A percentile compares a stretch with the other conserved stretches of the same genome.
Evolutionary conservation across 2,888 invertebrate genomes (phyloP).

Genomic region (Encarsia formosa): DNA sequence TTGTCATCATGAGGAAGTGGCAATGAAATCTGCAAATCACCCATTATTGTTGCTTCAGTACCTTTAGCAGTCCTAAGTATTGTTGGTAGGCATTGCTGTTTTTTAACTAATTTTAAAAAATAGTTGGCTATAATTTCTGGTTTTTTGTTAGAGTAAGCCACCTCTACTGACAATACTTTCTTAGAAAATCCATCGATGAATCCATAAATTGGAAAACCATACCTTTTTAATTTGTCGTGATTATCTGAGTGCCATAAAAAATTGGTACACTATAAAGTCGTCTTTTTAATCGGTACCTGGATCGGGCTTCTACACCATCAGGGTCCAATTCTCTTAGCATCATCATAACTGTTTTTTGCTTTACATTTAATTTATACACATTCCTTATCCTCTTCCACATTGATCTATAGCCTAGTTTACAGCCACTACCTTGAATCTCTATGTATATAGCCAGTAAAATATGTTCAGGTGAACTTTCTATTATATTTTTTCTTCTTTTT

Average conservation of each 20-base stretch:
- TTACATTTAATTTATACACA: neutral
- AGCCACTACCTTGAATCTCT: neutral
- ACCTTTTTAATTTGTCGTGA: slow-evolving; percentile 5
- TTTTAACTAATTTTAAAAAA: neutral
- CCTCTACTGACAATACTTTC: slow-evolving; percentile 1
- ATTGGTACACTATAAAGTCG: neutral
- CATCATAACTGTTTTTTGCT: neutral
- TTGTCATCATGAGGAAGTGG: neutral
- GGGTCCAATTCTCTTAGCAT: neutral
- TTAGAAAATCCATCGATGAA: slow-evolving; percentile 1
- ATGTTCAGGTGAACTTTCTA: no score
- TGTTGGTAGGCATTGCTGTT: slow-evolving; percentile 1
- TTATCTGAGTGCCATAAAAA: slow-evolving; percentile 5
- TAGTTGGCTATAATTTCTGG: slow-evolving; percentile 2
- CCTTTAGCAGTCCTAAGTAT: slow-evolving; percentile 3
- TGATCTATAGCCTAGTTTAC: slow-evolving; percentile 1
- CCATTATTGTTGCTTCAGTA: slow-evolving; percentile 5
- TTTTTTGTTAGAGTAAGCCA: slow-evolving; percentile 4
- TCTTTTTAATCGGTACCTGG: neutral
- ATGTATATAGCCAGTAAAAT: neutral
- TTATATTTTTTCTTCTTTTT: no score
- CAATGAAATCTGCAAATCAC: neutral
- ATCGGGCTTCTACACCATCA: slow-evolving; percentile 2
- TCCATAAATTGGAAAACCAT: slow-evolving; percentile 7
- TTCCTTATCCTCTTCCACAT: neutral